Percentiles rank a stretch among this genome's conserved stretches.
Conservation (phyloP, 2,113 vertebrate genomes). For the Cyanoderma ruficeps region DNA sequence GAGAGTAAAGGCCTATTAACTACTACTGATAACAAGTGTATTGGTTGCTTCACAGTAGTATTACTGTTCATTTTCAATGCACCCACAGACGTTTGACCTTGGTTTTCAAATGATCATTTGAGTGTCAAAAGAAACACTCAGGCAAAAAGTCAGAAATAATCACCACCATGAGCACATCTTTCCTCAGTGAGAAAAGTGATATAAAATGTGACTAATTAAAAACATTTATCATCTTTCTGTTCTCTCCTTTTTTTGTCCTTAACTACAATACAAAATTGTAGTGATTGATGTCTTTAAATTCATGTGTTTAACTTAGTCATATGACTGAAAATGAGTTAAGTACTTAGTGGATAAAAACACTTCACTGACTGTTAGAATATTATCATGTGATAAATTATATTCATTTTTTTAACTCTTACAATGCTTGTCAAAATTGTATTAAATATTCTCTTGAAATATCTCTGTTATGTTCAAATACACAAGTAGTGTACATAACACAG, state of each 20-base stretch:
- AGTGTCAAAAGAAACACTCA: background rate
- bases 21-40: background rate
- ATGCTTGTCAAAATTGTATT: background rate
- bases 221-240: background rate
- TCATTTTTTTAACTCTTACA: background rate
- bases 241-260: background rate
- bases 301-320: background rate
- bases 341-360: background rate
- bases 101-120: background rate
- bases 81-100: background rate
- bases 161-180: background rate
- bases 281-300: constrained; percentile 26
- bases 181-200: background rate
- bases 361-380: background rate
- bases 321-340: background rate
- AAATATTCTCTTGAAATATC: background rate
- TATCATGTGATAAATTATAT: background rate
- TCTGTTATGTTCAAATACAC: background rate
- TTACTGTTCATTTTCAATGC: background rate
- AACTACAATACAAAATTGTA: background rate
- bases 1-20: background rate
- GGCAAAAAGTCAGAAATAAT: background rate
- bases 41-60: background rate
- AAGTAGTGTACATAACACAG: background rate
- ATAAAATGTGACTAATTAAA: constrained; percentile 22